phyloP scores from a whole-genome alignment of 2,797 vertebrate species.

The Apogon talboti region DNA sequence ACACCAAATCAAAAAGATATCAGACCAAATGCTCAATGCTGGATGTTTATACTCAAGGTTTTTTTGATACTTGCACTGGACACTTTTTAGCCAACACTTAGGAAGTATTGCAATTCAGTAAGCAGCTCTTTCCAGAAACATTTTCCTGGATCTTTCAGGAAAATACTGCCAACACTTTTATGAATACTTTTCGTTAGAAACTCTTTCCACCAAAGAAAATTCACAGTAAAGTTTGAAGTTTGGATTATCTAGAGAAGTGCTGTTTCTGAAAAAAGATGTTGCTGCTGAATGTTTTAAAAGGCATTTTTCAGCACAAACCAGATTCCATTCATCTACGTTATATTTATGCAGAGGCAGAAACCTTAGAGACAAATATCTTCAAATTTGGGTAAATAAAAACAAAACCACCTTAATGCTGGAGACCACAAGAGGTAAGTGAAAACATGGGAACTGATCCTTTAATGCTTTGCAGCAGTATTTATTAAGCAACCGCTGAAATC shows the following conservation, averaged over 20 bases:
- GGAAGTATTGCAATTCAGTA: conserved; percentile 1
- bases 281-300: neutral
- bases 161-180: neutral
- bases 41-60: too few species aligned
- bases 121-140: neutral
- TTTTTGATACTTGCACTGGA: neutral
- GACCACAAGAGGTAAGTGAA: conserved; percentile 11
- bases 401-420: conserved; percentile 12
- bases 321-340: conserved; percentile 13
- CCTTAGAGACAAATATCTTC: conserved; percentile 18
- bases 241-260: neutral
- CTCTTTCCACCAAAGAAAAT: conserved; percentile 10
- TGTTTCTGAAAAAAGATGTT: conserved; percentile 5
- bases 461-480: conserved; percentile 24
- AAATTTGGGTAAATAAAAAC: conserved; percentile 34
- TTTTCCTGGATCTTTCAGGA: neutral
- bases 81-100: neutral
- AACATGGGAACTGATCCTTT: conserved; percentile 19
- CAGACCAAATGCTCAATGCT: too few species aligned
- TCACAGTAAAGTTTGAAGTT: neutral
- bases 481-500: conserved; percentile 30
- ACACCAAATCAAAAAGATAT: too few species aligned
- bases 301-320: conserved; percentile 14
- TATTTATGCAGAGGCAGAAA: conserved; percentile 4
- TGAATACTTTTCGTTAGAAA: neutral